Evolutionary conservation across 2,888 invertebrate genomes (phyloP).

Genomic region (Caenorhabditis macrosperma): DNA sequence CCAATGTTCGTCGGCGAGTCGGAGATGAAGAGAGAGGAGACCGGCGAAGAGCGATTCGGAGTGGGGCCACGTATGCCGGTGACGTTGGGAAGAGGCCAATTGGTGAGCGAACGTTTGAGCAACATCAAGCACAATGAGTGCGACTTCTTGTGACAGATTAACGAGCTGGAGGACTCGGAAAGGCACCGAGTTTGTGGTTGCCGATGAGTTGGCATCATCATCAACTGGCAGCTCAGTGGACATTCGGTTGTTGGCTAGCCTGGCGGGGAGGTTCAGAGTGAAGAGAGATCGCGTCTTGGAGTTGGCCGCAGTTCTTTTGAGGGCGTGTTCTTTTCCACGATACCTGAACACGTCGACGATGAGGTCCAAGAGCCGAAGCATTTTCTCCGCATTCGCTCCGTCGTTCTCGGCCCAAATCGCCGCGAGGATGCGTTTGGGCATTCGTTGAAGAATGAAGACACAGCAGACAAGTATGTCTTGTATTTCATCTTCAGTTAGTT

Average conservation of each 20-base stretch:
- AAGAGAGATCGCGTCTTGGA: slow-evolving; percentile 55
- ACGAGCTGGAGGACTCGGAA: slow-evolving; percentile 85
- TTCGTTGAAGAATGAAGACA: slow-evolving; percentile 91
- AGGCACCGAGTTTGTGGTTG: slow-evolving; percentile 54
- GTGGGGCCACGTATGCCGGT: slow-evolving; percentile 80
- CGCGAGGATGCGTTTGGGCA: slow-evolving; percentile 84
- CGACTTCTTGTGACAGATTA: slow-evolving; percentile 88
- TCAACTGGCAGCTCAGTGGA: slow-evolving; percentile 23
- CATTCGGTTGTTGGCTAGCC: slow-evolving; percentile 9
- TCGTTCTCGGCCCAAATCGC: slow-evolving; percentile 68
- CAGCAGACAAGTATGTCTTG: slow-evolving; percentile 82
- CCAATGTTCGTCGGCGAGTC: slow-evolving; percentile 91
- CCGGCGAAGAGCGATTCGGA: slow-evolving; percentile 86
- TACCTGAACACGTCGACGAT: slow-evolving; percentile 72
- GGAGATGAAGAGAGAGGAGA: slow-evolving; percentile 89
- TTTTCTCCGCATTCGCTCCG: slow-evolving; percentile 58
- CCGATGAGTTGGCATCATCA: slow-evolving; percentile 16
- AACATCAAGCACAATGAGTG: slow-evolving; percentile 90
- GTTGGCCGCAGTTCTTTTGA: slow-evolving; percentile 49
- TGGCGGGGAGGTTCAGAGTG: slow-evolving; percentile 34
- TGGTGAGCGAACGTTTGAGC: slow-evolving; percentile 78
- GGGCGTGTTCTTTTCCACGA: slow-evolving; percentile 56
- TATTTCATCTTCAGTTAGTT: slow-evolving; percentile 80
- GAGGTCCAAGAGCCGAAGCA: slow-evolving; percentile 72
- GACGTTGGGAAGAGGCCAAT: slow-evolving; percentile 62